Conservation (phyloP, 2,113 vertebrate genomes). For the Campylomormyrus numenius region DNA sequence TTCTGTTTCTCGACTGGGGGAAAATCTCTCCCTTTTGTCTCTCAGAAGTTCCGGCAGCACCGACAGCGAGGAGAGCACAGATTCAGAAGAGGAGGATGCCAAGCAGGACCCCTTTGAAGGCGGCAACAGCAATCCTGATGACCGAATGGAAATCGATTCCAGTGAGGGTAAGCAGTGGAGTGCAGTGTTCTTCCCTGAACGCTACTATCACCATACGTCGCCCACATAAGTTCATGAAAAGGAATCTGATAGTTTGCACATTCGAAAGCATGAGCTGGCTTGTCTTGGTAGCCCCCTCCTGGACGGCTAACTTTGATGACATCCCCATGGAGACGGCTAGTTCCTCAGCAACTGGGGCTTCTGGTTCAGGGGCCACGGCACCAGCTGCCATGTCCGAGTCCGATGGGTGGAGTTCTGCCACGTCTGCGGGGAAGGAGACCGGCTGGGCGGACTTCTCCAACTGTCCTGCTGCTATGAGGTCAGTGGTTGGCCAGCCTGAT, state of each 20-base stretch:
- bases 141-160: conserved; percentile 93
- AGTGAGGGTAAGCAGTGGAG: conserved; percentile 53
- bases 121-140: conserved; percentile 65
- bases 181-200: neutral
- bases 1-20: neutral
- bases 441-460: conserved; percentile 91
- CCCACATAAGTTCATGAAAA: neutral
- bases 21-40: neutral
- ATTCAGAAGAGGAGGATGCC: conserved; percentile 93
- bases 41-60: conserved; percentile 88
- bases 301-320: conserved; percentile 92
- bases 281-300: conserved; percentile 70
- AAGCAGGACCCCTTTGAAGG: conserved; percentile 84
- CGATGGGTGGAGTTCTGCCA: conserved; percentile 75
- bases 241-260: neutral
- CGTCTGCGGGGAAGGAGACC: conserved; percentile 65
- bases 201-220: neutral
- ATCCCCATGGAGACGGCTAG: conserved; percentile 89
- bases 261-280: neutral
- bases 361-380: conserved; percentile 41
- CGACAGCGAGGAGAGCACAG: conserved; percentile 96
- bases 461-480: conserved; percentile 78
- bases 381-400: conserved; percentile 60
- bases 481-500: conserved; percentile 17
- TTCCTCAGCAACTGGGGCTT: conserved; percentile 58